Evolutionary conservation across 2,888 invertebrate genomes (phyloP), one percentile per base, ranked within the genome.

Genomic region (Trichogramma evanescens): DNA sequence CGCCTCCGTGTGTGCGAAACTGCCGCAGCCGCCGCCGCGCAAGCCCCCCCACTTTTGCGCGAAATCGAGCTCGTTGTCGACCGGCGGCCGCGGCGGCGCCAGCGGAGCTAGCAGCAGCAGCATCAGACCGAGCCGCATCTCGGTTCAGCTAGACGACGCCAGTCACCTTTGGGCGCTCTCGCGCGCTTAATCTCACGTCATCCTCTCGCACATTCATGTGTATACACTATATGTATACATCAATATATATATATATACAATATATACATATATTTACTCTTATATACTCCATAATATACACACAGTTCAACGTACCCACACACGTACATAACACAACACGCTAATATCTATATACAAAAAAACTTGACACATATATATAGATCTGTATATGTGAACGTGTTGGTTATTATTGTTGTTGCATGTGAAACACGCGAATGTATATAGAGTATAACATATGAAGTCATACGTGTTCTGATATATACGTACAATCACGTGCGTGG

Each of bases 121-220:
- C 44, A 26, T 26, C 26, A 3, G 26, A 26, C 26, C 26, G 26
- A 26, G 26, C 26, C 26, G 50, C 57, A 59, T n/a, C 60, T 70
- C 73, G 73, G 38, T 40, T 38, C n/a, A 8, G 60, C 53, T 26
- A 26, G 41, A 44, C 46, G 39, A 42, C 75, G 73, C 74, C 76
- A 77, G 77, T 77, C 74, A 74, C 76, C 74, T 75, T 75, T 74
- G 74, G 74, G 76, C 75, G 72, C 70, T 75, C 76, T 76, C 74
- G 74, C 75, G 72, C 74, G 71, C 70, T 70, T 71, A 75, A 72
- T 67, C 66, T 69, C 68, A 68, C 68, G 8, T 9, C 45, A 9
- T 45, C 45, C n/a, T 45, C 8, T 45, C 8, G 9, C 45, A 9
- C n/a, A 9, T 45, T 9, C 8, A 45, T 45, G n/a, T 45, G n/a